These are phyloP conservation scores for Salvelinus alpinus DNA, from an alignment of 2,113 vertebrate genomes.

Conservation along the genomic window DNA sequence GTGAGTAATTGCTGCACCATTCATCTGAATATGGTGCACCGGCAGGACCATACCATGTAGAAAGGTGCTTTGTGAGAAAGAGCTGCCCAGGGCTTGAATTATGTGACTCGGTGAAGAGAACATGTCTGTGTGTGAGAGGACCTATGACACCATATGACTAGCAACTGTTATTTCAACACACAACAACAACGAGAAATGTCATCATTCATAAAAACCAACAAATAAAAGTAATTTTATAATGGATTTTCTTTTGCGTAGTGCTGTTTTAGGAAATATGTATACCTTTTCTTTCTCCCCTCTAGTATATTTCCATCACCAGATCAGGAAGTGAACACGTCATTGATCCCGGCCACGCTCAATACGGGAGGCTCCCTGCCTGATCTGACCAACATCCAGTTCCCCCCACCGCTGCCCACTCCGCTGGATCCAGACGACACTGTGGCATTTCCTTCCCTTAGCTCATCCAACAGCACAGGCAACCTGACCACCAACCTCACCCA, in stretches of 20 bases:
- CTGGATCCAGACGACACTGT: constrained; percentile 90
- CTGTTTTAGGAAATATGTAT: neutral
- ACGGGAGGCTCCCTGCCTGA: constrained; percentile 95
- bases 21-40: too few relatives aligned
- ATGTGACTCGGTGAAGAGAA: too few relatives aligned
- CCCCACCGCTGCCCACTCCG: constrained; percentile 91
- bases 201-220: too few relatives aligned
- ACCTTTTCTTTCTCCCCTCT: neutral
- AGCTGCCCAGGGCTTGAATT: too few relatives aligned
- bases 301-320: constrained; percentile 97
- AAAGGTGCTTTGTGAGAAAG: too few relatives aligned
- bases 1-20: constrained; percentile 55
- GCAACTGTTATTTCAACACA: too few relatives aligned
- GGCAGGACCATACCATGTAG: too few relatives aligned
- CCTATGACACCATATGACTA: too few relatives aligned
- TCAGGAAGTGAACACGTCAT: constrained; percentile 84
- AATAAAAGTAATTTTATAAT: too few relatives aligned
- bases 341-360: constrained; percentile 90
- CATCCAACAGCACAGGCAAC: constrained; percentile 80
- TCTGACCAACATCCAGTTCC: constrained; percentile 97
- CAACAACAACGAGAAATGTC: too few relatives aligned
- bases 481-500: constrained; percentile 91
- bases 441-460: constrained; percentile 83
- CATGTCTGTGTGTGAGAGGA: too few relatives aligned
- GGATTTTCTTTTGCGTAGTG: too few relatives aligned